Percentiles rank a stretch among this genome's conserved stretches.
phyloP scores from a whole-genome alignment of 2,113 vertebrate species.

The Butastur rufipennis region DNA sequence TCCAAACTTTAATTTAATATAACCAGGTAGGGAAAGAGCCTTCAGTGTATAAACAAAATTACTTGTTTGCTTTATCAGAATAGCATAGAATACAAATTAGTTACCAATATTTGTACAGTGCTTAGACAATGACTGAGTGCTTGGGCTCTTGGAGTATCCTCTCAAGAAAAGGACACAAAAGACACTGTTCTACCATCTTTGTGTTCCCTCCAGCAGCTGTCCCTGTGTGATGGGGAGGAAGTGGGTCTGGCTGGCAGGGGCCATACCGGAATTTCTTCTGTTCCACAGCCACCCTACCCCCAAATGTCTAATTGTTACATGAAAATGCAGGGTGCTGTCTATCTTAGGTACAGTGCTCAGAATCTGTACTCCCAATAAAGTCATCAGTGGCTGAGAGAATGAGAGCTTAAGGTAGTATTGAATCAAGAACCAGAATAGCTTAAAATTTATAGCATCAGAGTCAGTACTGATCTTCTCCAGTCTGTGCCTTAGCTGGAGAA shows the following conservation, averaged over 20 bases:
- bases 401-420: background rate
- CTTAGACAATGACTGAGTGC: background rate
- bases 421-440: background rate
- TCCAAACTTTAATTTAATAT: conserved; percentile 2
- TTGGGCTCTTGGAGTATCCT: background rate
- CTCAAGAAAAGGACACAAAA: background rate
- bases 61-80: conserved; percentile 18
- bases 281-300: background rate
- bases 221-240: background rate
- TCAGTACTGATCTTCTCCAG: background rate
- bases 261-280: background rate
- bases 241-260: background rate
- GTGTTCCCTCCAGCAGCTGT: background rate
- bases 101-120: background rate
- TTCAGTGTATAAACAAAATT: conserved; percentile 11
- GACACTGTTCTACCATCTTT: background rate
- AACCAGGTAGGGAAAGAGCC: background rate
- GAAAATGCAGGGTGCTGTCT: background rate
- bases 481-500: background rate
- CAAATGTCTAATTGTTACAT: background rate
- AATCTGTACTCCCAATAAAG: background rate
- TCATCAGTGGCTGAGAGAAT: background rate
- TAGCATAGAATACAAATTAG: conserved; percentile 8
- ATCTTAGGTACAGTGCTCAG: background rate
- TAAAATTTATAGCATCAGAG: background rate